phyloP scores from a whole-genome alignment of 2,113 vertebrate species.

The Strix uralensis region DNA sequence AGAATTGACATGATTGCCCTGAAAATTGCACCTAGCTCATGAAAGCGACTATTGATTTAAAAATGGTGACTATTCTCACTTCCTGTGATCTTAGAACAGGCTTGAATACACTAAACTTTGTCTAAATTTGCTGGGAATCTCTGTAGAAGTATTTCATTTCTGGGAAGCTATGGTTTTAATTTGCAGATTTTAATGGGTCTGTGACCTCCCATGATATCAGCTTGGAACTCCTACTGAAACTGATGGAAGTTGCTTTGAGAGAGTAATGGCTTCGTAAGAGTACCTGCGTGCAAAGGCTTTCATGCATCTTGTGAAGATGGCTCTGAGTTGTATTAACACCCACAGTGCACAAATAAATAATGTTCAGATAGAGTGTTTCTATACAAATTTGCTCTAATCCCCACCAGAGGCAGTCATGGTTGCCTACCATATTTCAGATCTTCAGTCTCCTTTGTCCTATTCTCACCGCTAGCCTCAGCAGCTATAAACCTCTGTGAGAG shows the following conservation, averaged over 20 bases:
- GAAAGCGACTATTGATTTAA: conserved; percentile 3
- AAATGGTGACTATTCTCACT: conserved; percentile 5
- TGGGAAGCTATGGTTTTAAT: neutral
- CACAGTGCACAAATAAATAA: neutral
- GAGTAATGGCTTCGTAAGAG: neutral
- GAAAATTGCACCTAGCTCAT: conserved; percentile 27
- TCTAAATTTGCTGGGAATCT: neutral
- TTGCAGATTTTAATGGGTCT: neutral
- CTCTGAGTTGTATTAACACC: neutral
- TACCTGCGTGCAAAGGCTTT: neutral
- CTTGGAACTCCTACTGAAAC: neutral
- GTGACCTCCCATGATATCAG: neutral
- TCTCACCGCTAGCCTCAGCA: neutral
- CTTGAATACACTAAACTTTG: neutral
- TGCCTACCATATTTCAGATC: neutral
- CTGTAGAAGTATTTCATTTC: neutral
- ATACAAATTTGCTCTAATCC: neutral
- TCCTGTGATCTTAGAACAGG: neutral
- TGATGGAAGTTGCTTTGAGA: neutral
- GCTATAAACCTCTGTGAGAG: neutral
- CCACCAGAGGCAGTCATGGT: neutral
- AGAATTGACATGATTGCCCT: neutral
- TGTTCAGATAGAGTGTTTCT: neutral
- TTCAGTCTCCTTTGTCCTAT: neutral
- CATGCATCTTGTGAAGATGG: neutral